Conservation (phyloP, 2,888 invertebrate genomes). For the Metallyticus violacea region DNA sequence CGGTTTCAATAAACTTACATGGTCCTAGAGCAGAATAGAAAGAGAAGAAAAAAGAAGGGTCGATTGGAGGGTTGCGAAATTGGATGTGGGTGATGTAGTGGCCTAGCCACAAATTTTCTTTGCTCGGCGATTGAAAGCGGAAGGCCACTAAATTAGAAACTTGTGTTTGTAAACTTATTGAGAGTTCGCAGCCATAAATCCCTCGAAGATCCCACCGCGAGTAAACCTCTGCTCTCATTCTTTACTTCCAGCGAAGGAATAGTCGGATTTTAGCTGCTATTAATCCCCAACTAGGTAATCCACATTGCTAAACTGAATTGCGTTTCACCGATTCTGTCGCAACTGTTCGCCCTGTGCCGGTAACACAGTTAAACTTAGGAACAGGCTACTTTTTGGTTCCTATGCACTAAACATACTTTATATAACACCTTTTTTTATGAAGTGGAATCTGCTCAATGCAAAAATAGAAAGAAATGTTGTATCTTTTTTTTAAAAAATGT, state of each 20-base stretch:
- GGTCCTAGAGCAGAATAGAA: background rate
- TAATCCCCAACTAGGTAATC: background rate
- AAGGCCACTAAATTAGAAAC: background rate
- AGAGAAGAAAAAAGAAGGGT: background rate
- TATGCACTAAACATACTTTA: too few species aligned
- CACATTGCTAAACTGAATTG: background rate
- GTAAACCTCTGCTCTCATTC: background rate
- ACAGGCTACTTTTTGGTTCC: too few species aligned
- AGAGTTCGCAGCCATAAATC: background rate
- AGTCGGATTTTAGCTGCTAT: background rate
- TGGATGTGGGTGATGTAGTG: background rate
- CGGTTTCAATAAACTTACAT: background rate
- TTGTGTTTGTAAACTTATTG: background rate
- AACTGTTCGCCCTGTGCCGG: too few species aligned
- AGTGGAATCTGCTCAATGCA: too few species aligned
- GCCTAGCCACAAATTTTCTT: background rate
- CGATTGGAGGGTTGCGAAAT: background rate
- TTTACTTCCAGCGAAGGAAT: background rate
- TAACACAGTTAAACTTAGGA: too few species aligned
- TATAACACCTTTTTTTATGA: too few species aligned
- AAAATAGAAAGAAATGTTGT: too few species aligned
- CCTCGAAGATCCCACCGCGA: background rate
- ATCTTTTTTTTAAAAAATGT: too few species aligned
- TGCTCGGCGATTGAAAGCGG: background rate
- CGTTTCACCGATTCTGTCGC: background rate